phyloP scores from a whole-genome alignment of 2,113 vertebrate species.

The Rafetus swinhoei region DNA sequence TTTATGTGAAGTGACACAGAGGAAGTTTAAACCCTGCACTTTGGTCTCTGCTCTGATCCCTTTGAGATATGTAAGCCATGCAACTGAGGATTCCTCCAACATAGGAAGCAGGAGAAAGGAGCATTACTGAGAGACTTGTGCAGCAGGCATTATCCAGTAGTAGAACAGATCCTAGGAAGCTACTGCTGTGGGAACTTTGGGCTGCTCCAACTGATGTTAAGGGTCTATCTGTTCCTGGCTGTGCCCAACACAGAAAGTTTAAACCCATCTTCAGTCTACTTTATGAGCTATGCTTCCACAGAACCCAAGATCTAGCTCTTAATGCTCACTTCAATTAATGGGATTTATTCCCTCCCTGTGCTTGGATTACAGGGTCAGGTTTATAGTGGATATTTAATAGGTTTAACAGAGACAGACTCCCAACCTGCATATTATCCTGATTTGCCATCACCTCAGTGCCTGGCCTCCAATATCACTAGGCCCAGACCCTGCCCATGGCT shows the following conservation, averaged over 20 bases:
- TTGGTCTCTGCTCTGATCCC: too few species aligned
- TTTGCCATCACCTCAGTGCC: neutral
- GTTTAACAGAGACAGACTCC: neutral
- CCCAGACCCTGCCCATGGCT: neutral
- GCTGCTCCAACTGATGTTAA: fast-evolving
- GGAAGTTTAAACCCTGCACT: too few species aligned
- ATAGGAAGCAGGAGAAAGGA: neutral
- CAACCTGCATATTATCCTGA: neutral
- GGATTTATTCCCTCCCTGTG: neutral
- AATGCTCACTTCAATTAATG: fast-evolving
- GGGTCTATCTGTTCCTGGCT: neutral
- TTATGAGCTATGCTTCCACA: neutral
- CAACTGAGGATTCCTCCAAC: neutral
- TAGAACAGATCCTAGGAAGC: neutral
- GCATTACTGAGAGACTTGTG: neutral
- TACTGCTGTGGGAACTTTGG: fast-evolving
- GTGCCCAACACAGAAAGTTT: fast-evolving
- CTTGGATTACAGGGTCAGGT: neutral
- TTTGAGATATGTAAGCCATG: neutral
- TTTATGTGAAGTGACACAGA: too few species aligned
- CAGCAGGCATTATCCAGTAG: neutral
- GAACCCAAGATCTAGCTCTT: neutral
- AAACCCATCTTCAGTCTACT: neutral
- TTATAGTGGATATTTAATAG: fast-evolving
- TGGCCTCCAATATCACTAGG: fast-evolving